Base-by-base conservation (phyloP, 2,888 invertebrate species). In the Cancer borealis region DNA sequence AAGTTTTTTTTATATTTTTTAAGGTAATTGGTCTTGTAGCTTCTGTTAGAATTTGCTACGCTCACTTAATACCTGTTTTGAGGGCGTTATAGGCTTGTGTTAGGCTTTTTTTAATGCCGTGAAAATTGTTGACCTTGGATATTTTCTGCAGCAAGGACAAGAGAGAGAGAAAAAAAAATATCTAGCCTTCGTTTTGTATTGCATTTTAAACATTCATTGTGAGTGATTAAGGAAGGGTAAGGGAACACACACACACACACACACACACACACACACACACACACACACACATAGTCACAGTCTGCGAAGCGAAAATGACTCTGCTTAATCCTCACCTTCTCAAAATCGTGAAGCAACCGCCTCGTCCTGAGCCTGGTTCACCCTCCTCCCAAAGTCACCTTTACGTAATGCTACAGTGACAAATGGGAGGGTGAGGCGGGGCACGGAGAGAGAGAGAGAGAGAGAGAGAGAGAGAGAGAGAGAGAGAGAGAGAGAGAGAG, bases 301-400 rank as follows among this genome's bases (percentile, higher is more conserved):
- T 17, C 60, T 17, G 4, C 12, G 17, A 66, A 17, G 60, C 17
- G 60, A 17, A 79, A 79, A 79, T 30, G 79, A 26, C 79, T 10
- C 26, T 8, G 5, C 79, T 79, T 54, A 26, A 26, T 79, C 30
- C 79, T 79, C 30, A 26, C 79, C 79, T 30, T 14, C 8, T 79
- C 30, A 30, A 26, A 14, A 30, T 79, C 79, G 79, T 79, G 30
- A 79, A n/a, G 73, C n/a, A 12, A 10, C 30, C 30, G 79, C 79
- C 14, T 79, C 30, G 21, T 79, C 26, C 10, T 26, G 21, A 12
- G 30, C 79, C 21, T 21, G 21, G 39, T 66, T 91, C n/a, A 60
- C 91, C 91, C 21, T 49, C 88, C n/a, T 49, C 47, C 21, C 46
- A 91, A 91, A 91, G 91, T 91, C 91, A 91, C 91, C 91, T 91